Evolutionary conservation across 2,888 invertebrate genomes (phyloP), one percentile per base, ranked within the genome.

Genomic region (Petrophora chlorosata): DNA sequence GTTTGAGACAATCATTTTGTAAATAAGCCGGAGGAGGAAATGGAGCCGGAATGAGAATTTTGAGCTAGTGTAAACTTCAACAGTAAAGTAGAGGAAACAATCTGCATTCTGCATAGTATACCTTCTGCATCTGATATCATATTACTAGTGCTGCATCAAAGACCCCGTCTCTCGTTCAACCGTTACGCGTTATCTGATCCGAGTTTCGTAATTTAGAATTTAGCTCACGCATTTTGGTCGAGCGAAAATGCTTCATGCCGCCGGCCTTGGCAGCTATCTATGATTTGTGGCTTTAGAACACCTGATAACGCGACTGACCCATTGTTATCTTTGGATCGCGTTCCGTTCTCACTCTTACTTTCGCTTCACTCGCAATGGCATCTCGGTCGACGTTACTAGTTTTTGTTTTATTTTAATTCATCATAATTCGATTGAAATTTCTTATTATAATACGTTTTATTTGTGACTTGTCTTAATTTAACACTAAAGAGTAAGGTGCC

Each of bases 111-210:
- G 19, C 39, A 25, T 16, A 25, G n/a, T 47, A 38, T 47, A 32
- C 48, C 36, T 28, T 32, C 36, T 42, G 48, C 48, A 48, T 48
- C 48, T 32, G 48, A 48, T 50, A 50, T 50, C 39, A 40, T 39
- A 44, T 50, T 43, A 39, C 49, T 42, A 29, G 49, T 43, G 49
- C 49, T 50, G 43, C 49, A 50, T 50, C 49, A 50, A 46, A 53
- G 42, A 41, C 45, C 23, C 45, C 45, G 46, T 40, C 54, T 49
- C 42, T 50, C 34, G 29, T 56, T 46, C 43, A 42, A 42, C 47
- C 35, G 42, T 72, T 69, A 69, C 73, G 57, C 65, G 70, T 79
- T 87, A 87, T 89, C 86, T 81, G 85, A 86, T 87, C 76, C 47
- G 40, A 63, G 66, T 88, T 84, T 80, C 80, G 80, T 80, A 85